Evolutionary conservation across 1,140 invertebrate species (phyloP).

Genomic region (Chrysomallon squamiferum): DNA sequence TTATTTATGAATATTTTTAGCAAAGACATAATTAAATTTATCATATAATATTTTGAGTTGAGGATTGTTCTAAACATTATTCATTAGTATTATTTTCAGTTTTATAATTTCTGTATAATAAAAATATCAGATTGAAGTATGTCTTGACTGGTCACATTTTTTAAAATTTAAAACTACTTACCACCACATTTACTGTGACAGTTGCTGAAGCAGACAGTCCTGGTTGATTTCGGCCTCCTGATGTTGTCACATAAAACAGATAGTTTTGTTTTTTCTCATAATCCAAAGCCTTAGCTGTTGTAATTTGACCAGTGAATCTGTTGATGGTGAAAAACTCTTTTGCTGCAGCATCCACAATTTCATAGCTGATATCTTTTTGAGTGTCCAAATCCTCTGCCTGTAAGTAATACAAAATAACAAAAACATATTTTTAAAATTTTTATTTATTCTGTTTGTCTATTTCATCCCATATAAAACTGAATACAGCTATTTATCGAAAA

Average conservation of each 20-base stretch:
- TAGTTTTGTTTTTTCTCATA: constrained; percentile 29
- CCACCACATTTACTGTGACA: constrained; percentile 32
- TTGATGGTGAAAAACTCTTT: constrained; percentile 25
- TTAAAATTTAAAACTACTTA: constrained; percentile 27
- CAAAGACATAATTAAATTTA: too few species aligned
- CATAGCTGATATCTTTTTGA: constrained; percentile 19
- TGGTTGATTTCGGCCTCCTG: constrained; percentile 19
- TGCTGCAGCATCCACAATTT: constrained; percentile 19
- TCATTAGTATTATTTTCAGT: too few species aligned
- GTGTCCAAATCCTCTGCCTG: constrained; percentile 38
- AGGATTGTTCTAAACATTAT: too few species aligned
- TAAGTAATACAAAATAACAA: constrained; percentile 9
- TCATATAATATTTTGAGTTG: too few species aligned
- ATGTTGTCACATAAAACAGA: constrained; percentile 33
- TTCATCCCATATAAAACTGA: too few species aligned
- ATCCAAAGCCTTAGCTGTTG: constrained; percentile 22
- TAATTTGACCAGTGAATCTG: constrained; percentile 20
- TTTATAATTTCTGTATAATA: too few species aligned
- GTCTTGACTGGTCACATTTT: too few species aligned
- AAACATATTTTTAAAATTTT: too few species aligned
- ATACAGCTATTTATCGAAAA: too few species aligned
- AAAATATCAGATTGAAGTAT: too few species aligned
- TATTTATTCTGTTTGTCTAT: too few species aligned
- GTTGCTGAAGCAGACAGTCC: constrained; percentile 18
- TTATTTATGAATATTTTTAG: too few species aligned